Evolutionary conservation across 1,140 invertebrate species (phyloP).

Genomic region (Stegodyphus dumicola): DNA sequence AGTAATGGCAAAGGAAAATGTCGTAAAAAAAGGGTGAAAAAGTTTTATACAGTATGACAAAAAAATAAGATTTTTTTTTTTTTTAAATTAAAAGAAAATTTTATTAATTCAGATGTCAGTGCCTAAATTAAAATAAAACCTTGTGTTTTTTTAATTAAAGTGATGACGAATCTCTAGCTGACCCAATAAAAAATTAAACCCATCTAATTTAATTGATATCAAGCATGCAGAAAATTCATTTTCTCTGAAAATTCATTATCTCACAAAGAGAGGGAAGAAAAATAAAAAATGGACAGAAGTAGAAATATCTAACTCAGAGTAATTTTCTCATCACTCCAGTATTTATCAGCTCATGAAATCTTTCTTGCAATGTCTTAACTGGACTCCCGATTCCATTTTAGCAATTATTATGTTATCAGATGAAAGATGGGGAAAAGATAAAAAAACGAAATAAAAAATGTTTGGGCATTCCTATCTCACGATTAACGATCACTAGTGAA

Average conservation of each 20-base stretch:
- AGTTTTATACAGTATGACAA: no score
- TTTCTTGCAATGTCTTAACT: constrained; percentile 38
- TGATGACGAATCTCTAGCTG: no score
- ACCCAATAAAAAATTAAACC: no score
- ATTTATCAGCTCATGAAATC: constrained; percentile 14
- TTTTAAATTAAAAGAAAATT: no score
- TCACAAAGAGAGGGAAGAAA: background rate
- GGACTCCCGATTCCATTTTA: constrained; percentile 24
- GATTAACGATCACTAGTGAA: constrained; percentile 25
- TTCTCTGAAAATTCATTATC: constrained; percentile 24
- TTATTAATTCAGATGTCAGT: no score
- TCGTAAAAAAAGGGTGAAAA: no score
- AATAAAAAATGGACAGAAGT: constrained; percentile 2
- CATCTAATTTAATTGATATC: constrained; percentile 24
- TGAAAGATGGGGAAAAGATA: constrained; percentile 17
- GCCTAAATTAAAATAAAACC: no score
- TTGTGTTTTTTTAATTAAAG: no score
- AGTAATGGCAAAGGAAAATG: no score
- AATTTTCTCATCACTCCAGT: constrained; percentile 24
- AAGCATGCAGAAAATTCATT: constrained; percentile 10
- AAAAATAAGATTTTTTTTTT: no score
- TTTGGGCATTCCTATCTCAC: constrained; percentile 20
- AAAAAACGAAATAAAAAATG: background rate
- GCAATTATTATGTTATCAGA: constrained; percentile 51
- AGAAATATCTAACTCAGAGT: background rate